A percentile compares a stretch with the other conserved stretches of the same genome.
phyloP scores from a whole-genome alignment of 2,888 invertebrate genomes.

The Plagodis dolabraria region DNA sequence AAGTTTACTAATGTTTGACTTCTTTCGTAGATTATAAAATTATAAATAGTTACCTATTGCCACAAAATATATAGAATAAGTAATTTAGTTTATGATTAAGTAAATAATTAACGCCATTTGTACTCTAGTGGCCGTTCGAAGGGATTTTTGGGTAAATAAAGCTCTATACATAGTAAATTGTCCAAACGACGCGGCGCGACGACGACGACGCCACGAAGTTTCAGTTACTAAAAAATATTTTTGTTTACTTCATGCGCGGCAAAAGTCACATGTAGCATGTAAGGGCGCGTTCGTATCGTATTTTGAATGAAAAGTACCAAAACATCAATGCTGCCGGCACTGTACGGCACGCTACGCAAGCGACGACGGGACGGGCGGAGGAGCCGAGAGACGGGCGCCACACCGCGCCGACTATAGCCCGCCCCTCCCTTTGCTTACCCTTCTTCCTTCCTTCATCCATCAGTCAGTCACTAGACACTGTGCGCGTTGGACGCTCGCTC shows the following conservation, averaged over 20 bases:
- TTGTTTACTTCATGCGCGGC: constrained; percentile 19
- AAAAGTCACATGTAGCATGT: constrained; percentile 9
- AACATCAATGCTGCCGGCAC: constrained; percentile 39
- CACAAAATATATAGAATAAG: too few relatives aligned
- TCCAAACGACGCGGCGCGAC: too few relatives aligned
- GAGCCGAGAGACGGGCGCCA: constrained; percentile 41
- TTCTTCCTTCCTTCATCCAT: constrained; percentile 66
- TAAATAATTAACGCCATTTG: too few relatives aligned
- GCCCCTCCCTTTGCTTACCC: constrained; percentile 55
- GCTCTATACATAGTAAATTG: too few relatives aligned
- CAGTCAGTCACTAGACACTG: constrained; percentile 77
- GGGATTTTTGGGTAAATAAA: too few relatives aligned
- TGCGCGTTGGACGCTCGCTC: constrained; percentile 63
- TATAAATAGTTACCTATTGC: too few relatives aligned
- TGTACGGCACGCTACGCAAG: constrained; percentile 42
- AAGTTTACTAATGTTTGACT: too few relatives aligned
- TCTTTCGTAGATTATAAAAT: too few relatives aligned
- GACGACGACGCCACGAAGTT: not conserved
- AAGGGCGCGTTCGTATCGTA: constrained; percentile 28
- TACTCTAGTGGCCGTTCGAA: too few relatives aligned
- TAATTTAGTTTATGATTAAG: too few relatives aligned
- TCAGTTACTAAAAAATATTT: not conserved
- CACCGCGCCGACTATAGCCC: constrained; percentile 55
- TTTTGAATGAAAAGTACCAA: constrained; percentile 41
- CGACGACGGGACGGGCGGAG: constrained; percentile 11